Base-by-base conservation (phyloP, 2,888 invertebrate genomes). In the Entomobrya multifasciata region DNA sequence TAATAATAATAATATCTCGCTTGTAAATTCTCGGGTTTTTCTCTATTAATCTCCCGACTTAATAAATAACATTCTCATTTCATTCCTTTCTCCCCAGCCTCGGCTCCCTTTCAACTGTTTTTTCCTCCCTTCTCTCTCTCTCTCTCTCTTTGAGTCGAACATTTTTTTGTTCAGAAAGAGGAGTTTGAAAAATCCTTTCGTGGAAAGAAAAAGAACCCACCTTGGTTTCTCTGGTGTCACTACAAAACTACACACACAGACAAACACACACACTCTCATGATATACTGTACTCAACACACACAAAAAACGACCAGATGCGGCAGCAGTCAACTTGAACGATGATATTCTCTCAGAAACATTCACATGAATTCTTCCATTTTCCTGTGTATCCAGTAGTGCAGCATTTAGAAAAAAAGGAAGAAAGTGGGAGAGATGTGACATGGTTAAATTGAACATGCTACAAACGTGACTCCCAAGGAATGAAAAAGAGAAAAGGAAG, bases 21-120 rank as follows among this genome's bases (percentile, higher is more conserved):
- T 57, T 77, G 76, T 84, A 84, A 84, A 84, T 80, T 86, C 86
- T 60, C 47, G 60, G 55, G 60, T 57, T 78, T 70, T 86, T 81
- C 86, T 76, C 86, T 76, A 80, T 86, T 86, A 86, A 86, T 86
- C 86, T 86, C 80, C 36, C 41, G 55, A 81, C 81, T 82, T 87
- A 82, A 87, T 87, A 87, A 82, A 87, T 81, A 87, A 87, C 81
- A 70, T 76, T 82, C 78, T 87, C 81, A 78, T 81, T 86, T 86
- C 80, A 72, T 76, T 74, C 41, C 55, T 17, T 44, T 76, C 62
- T 72, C 57, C 83, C 52, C 78, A 85, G 74, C 70, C 57, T 57
- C 62, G 17, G 44, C 74, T 60, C 65, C 36, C 55, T 79, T 79
- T 76, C 83, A 74, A 62, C 67, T 65, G 67, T 55, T 36, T 27